Percentiles rank a stretch among this genome's conserved stretches.
Conservation (phyloP, 2,888 invertebrate species). For the Himalopsyche tibetana region DNA sequence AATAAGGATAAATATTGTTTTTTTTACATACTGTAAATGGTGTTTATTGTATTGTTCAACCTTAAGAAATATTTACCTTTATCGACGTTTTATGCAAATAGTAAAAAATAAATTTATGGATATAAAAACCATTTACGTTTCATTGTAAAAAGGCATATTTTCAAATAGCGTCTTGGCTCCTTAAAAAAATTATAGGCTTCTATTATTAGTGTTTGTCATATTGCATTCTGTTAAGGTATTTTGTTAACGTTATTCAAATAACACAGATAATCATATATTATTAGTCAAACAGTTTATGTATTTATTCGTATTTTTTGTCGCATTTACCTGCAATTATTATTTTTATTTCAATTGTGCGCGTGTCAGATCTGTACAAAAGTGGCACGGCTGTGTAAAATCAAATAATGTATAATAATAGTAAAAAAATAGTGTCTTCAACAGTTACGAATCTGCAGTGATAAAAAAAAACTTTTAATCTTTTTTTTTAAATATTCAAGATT, state of each 20-base stretch:
- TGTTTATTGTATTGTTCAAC: constrained; percentile 25
- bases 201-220: neutral
- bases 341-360: constrained; percentile 27
- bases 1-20: neutral
- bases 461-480: neutral
- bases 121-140: constrained; percentile 20
- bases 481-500: neutral
- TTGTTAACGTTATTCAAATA: constrained; percentile 14
- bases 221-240: constrained; percentile 8
- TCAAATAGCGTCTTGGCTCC: neutral
- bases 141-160: neutral
- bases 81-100: neutral
- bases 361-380: neutral
- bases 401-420: constrained; percentile 1
- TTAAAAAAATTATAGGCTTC: constrained; percentile 19
- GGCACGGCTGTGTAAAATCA: constrained; percentile 12
- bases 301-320: constrained; percentile 1
- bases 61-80: neutral
- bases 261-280: neutral
- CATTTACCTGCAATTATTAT: constrained; percentile 11
- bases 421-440: constrained; percentile 12
- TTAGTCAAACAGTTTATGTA: constrained; percentile 19
- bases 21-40: neutral
- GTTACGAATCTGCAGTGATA: neutral
- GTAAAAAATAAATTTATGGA: constrained; percentile 18